phyloP scores from a whole-genome alignment of 2,113 vertebrate genomes.

The Sialia sialis region DNA sequence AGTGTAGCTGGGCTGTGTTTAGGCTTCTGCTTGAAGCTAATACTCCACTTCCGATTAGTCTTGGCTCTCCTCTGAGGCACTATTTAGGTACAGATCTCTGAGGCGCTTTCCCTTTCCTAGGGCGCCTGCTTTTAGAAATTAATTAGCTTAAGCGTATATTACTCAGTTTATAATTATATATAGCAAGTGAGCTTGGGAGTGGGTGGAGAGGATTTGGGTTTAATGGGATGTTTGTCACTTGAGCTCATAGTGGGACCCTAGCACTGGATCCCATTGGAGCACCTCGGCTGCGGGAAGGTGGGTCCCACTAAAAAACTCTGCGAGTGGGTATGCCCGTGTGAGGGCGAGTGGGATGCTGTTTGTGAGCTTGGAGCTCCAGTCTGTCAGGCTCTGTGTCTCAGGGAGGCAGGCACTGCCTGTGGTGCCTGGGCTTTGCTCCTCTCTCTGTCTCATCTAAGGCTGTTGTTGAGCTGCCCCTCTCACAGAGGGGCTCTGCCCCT shows the following conservation, averaged over 20 bases:
- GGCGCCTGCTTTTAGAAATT: conserved; percentile 53
- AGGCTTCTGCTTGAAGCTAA: conserved; percentile 43
- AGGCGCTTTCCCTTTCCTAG: conserved; percentile 55
- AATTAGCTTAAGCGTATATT: conserved; percentile 42
- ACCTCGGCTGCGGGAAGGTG: neutral
- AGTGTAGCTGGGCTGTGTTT: neutral
- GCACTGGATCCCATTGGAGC: neutral
- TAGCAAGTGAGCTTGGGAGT: neutral
- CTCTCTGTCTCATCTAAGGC: accelerated
- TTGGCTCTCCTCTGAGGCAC: conserved; percentile 32
- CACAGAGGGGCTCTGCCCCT: neutral
- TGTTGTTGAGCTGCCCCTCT: neutral
- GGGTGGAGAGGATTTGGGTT: neutral
- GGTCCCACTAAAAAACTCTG: neutral
- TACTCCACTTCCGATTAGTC: conserved; percentile 49
- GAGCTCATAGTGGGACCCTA: neutral
- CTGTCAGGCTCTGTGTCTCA: neutral
- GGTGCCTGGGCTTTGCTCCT: accelerated
- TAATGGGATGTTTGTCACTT: neutral
- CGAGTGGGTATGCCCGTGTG: neutral
- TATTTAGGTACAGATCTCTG: conserved; percentile 44
- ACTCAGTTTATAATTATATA: conserved; percentile 42
- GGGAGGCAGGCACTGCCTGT: neutral
- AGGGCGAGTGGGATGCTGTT: accelerated
- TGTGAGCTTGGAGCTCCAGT: neutral